A percentile compares a stretch with the other conserved stretches of the same genome.
Conservation (phyloP, 2,888 invertebrate genomes). For the Andrena flavipes region DNA sequence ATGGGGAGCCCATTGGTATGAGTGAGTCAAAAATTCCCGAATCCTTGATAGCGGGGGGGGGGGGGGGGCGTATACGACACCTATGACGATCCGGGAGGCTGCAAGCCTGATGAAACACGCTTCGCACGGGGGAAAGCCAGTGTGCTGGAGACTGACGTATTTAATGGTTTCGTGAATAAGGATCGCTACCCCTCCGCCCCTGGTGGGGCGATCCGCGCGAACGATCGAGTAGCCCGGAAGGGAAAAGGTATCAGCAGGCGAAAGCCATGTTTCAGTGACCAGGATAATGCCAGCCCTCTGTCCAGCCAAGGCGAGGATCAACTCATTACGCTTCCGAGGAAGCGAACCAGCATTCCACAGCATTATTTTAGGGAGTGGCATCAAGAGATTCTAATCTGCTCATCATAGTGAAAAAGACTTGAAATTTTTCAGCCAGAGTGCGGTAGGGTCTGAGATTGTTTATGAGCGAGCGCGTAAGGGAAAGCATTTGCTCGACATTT, state of each 20-base stretch:
- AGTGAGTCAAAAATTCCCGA: neutral
- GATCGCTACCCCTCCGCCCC: too few species aligned
- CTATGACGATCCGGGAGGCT: neutral
- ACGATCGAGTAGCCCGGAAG: too few species aligned
- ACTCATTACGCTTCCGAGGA: neutral
- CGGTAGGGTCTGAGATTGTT: neutral
- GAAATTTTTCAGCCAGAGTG: neutral
- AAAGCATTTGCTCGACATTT: too few species aligned
- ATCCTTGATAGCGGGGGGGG: neutral
- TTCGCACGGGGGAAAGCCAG: neutral
- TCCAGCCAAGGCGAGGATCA: too few species aligned
- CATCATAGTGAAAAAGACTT: neutral
- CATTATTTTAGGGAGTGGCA: neutral
- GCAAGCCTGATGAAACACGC: neutral
- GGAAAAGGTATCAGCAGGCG: too few species aligned
- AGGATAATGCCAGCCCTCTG: too few species aligned
- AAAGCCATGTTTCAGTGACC: too few species aligned
- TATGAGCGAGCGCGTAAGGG: too few species aligned
- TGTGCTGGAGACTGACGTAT: too few species aligned
- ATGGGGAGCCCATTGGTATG: neutral
- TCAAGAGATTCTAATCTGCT: neutral
- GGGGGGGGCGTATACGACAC: neutral
- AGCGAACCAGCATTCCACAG: neutral
- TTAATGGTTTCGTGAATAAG: too few species aligned
- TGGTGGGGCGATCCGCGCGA: too few species aligned